These are phyloP conservation scores for Steatornis caripensis DNA, from an alignment of 2,113 vertebrate genomes.

Conservation along the genomic window DNA sequence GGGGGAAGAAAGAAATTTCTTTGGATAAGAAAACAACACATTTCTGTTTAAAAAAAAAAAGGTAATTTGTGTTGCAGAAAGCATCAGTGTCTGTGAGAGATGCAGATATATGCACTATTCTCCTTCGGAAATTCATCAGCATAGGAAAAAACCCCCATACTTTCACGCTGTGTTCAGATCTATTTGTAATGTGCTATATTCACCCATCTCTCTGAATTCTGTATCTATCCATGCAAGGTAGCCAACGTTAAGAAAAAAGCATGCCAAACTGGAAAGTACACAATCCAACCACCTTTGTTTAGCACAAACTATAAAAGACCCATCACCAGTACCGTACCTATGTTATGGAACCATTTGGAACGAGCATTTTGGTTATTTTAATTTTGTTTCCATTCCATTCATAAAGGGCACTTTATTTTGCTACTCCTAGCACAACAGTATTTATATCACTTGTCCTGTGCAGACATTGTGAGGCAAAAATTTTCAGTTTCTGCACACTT, in stretches of 20 bases:
- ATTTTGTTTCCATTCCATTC: neutral
- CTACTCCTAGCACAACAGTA: neutral
- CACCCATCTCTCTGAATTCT: constrained; percentile 22
- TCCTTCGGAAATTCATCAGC: neutral
- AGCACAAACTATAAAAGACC: constrained; percentile 57
- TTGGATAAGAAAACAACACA: neutral
- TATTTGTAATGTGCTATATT: constrained; percentile 52
- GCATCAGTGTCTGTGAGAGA: neutral
- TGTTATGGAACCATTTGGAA: constrained; percentile 74
- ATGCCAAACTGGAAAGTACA: constrained; percentile 68
- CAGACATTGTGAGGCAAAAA: neutral
- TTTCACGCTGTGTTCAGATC: constrained; percentile 63
- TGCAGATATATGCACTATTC: neutral
- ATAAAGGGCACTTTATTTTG: neutral
- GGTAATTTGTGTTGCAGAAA: neutral
- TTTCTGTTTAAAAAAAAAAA: neutral
- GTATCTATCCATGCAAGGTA: constrained; percentile 66
- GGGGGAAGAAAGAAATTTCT: neutral
- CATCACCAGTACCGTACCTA: constrained; percentile 66
- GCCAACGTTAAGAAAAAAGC: constrained; percentile 61
- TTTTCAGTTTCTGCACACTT: neutral
- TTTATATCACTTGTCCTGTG: neutral
- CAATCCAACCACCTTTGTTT: constrained; percentile 65
- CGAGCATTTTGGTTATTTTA: constrained; percentile 59
- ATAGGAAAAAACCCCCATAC: neutral